A percentile compares a stretch with the other conserved stretches of the same genome.
Conservation (phyloP, 2,113 vertebrate genomes). For the Mustela lutreola region DNA sequence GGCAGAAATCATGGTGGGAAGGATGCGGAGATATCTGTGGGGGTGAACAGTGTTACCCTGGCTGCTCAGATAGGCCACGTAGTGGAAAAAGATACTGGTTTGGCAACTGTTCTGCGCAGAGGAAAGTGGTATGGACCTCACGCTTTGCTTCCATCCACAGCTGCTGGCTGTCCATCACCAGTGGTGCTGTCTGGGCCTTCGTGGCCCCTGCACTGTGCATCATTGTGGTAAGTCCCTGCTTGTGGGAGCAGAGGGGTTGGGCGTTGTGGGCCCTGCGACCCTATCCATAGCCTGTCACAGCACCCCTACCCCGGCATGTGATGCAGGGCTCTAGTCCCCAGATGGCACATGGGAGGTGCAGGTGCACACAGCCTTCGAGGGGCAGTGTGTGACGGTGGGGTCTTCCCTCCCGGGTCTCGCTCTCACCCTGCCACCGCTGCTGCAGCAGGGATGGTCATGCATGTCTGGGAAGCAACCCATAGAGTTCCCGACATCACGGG, state of each 20-base stretch:
- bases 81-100: not conserved
- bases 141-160: constrained; percentile 83
- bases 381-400: too few relatives aligned
- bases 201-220: constrained; percentile 96
- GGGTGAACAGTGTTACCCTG: rapidly evolving
- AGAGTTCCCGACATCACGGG: not conserved
- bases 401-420: not conserved
- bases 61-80: rapidly evolving
- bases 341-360: not conserved
- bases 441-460: not conserved
- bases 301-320: not conserved
- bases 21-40: rapidly evolving
- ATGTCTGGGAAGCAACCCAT: not conserved
- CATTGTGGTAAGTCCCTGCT: constrained; percentile 91
- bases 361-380: not conserved
- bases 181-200: constrained; percentile 98
- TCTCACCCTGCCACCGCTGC: not conserved
- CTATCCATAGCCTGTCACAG: not conserved
- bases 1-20: rapidly evolving
- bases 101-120: too few relatives aligned
- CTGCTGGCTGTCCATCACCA: constrained; percentile 96
- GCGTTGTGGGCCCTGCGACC: not conserved
- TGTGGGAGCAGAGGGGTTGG: rapidly evolving
- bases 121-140: not conserved
- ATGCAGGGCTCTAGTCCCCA: not conserved